A percentile compares a stretch with the other conserved stretches of the same genome.
phyloP scores from a whole-genome alignment of 2,888 invertebrate genomes.

The Dyspetes luteomarginatus region DNA sequence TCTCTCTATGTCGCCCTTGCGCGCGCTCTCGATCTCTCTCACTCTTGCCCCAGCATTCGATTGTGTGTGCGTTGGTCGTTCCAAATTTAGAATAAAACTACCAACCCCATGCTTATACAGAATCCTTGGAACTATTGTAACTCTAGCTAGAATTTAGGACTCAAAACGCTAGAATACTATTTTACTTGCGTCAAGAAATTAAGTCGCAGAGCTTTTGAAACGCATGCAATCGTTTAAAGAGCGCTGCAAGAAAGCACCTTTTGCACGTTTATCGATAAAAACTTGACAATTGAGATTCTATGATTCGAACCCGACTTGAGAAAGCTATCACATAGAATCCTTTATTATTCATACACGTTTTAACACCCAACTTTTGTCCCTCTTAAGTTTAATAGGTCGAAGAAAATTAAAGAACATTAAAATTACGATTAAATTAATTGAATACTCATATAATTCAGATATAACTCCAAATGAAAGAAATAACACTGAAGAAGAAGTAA shows the following conservation, averaged over 20 bases:
- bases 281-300: too few species aligned
- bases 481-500: neutral
- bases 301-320: too few species aligned
- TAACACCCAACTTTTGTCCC: too few species aligned
- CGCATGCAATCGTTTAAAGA: too few species aligned
- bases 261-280: neutral
- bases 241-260: too few species aligned
- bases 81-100: slow-evolving; percentile 62
- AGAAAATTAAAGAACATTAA: too few species aligned
- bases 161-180: neutral
- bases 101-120: slow-evolving; percentile 28
- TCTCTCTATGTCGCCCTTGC: too few species aligned
- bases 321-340: too few species aligned
- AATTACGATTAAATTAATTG: too few species aligned
- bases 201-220: neutral
- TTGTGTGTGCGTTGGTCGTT: slow-evolving; percentile 46
- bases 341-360: too few species aligned
- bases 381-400: too few species aligned
- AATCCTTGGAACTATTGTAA: slow-evolving; percentile 24
- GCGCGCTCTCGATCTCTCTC: neutral
- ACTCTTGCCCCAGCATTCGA: slow-evolving; percentile 19
- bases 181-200: neutral
- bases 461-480: neutral
- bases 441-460: too few species aligned
- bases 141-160: slow-evolving; percentile 5